These are phyloP conservation scores for Phenganax stokvisi DNA, from an alignment of 92 coral and sea anemone genomes.

Conservation along the genomic window DNA sequence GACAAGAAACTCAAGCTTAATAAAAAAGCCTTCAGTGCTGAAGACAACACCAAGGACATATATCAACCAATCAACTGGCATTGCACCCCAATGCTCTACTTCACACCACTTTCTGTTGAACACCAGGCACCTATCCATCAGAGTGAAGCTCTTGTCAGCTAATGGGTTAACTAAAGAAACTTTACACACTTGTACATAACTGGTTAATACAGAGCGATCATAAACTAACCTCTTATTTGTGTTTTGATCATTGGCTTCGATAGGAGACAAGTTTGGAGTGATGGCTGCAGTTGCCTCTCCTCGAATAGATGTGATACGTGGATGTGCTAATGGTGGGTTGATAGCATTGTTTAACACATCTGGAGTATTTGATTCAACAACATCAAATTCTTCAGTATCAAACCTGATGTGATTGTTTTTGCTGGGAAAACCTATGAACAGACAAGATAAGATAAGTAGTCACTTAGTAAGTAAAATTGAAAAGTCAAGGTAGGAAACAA, in stretches of 20 bases:
- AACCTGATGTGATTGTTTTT: constrained; percentile 62
- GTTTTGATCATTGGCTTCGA: neutral
- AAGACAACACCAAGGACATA: no score
- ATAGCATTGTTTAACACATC: neutral
- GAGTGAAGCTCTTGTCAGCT: no score
- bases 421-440: neutral
- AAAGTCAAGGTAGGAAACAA: neutral
- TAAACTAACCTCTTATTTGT: neutral
- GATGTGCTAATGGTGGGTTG: neutral
- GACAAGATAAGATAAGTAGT: neutral
- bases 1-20: no score
- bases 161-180: no score
- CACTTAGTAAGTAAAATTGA: no score
- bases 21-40: no score
- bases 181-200: neutral
- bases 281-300: neutral
- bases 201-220: neutral
- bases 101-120: no score
- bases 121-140: no score
- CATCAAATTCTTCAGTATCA: constrained; percentile 53
- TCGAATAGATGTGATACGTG: neutral
- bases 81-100: no score
- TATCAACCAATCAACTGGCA: no score
- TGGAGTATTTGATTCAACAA: neutral
- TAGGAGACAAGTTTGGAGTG: constrained; percentile 29